Evolutionary conservation across 2,113 vertebrate genomes (phyloP).

Genomic region (Odontophorus gujanensis): DNA sequence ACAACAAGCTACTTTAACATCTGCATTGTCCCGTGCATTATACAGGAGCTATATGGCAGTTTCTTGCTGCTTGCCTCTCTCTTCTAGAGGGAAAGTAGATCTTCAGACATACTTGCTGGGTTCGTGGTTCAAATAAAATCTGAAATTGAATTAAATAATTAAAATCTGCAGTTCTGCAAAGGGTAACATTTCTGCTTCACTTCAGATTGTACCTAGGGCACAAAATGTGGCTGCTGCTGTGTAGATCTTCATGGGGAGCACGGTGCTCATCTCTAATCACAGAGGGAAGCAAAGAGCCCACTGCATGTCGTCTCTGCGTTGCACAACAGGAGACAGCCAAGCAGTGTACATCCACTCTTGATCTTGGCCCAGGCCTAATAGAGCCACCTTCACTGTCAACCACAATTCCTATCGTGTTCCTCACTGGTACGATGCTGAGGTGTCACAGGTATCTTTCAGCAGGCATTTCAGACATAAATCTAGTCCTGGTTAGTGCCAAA

Average conservation of each 20-base stretch:
- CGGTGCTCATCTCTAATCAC: not conserved
- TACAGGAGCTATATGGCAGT: not conserved
- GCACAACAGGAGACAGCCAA: not conserved
- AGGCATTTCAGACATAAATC: not conserved
- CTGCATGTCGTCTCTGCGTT: not conserved
- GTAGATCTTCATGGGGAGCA: not conserved
- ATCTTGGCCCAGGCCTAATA: not conserved
- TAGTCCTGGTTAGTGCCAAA: not conserved
- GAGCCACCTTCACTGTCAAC: not conserved
- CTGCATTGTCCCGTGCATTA: not conserved
- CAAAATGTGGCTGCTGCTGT: not conserved
- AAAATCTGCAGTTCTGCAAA: not conserved
- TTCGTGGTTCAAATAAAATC: not conserved
- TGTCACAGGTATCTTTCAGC: not conserved
- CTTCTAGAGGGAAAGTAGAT: not conserved
- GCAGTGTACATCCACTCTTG: not conserved
- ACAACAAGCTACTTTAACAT: slow-evolving; percentile 25
- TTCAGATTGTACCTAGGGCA: not conserved
- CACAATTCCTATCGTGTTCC: not conserved
- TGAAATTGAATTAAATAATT: not conserved
- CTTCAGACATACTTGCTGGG: not conserved
- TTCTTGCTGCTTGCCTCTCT: not conserved
- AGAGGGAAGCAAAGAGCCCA: not conserved
- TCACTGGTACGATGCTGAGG: not conserved
- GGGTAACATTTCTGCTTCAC: not conserved